Base-by-base conservation (phyloP, 2,113 vertebrate genomes). In the Rhodinocichla rosea region DNA sequence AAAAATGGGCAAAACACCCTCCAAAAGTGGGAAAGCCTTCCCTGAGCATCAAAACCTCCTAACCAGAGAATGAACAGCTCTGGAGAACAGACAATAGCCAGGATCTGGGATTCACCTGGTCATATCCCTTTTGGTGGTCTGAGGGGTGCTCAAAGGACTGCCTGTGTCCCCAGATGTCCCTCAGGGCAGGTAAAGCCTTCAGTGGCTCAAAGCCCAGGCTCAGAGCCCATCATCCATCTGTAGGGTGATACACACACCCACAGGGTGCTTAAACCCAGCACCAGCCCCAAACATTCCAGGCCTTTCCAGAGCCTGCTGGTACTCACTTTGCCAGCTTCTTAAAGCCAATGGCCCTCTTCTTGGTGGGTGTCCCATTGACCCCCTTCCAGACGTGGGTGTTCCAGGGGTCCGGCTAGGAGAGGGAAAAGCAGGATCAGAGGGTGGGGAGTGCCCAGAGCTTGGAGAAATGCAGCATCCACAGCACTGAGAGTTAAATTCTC, bases 271-370 rank as follows among this genome's bases (percentile, higher is more conserved):
- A 3, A 52, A 60, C 2, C 4, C 53, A 90, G 50, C 33, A 64
- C 2, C 17, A 22, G 27, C 37, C 42, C 52, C 49, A 47, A 7
- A 21, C 52, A 10, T 30, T 15, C 56, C n/a, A 49, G 24, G 19
- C 32, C 26, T 89, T 53, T 40, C 39, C 60, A 37, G 19, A 55
- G 6, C 23, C 37, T 13, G 0, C 32, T 16, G 47, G 32, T 53
- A 98, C 99, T 99, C 92, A 99, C 99, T 99, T 99, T 73, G 99
- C 99, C 68, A 99, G 97, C 96, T 99, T 99, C 98, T 99, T 99
- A 95, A 99, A 99, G 95, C 99, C 99, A 8, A 99, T 99, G 78
- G 99, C 98, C 95, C 99, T 98, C 89, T 99, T 99, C 98, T 99
- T 99, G n/a, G 99, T 99, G 33, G 99, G 99, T 0, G 99, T 99